Base-by-base conservation (phyloP, 1,140 invertebrate genomes). In the Whitmania pigra region DNA sequence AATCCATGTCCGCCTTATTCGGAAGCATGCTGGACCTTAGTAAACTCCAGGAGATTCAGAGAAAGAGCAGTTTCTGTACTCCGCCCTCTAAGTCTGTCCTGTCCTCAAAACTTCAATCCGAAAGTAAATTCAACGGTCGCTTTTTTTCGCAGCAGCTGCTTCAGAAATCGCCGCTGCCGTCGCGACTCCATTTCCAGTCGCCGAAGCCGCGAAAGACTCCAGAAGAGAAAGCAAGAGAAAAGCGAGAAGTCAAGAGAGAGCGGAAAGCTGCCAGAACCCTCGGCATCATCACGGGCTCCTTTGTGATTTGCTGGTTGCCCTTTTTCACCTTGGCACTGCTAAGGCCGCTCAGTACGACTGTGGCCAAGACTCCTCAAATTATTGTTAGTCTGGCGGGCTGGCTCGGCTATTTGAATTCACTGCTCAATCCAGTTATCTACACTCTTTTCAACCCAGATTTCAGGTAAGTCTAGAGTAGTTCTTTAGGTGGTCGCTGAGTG, bases 371-470 rank as follows among this genome's bases (percentile, higher is more conserved):
- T 49, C 84, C 83, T 3, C 53, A 69, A 20, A 78, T 78, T 69
- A 68, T 84, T 31, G 75, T 78, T 15, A 74, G 71, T 40, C 27
- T 74, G 36, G 76, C 78, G 67, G 77, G 79, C 80, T 98, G 94
- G 94, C 84, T 98, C 7, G 94, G 94, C 0, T 89, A 93, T 0
- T 92, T 93, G 29, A 97, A 97, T 80, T 94, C 92, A 40, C 94
- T 93, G 84, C 92, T 98, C 76, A 98, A 99, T 83, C 95, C 95
- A 0, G 90, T 97, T 70, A 87, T 99, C n/a, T 98, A 98, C 81
- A 92, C 94, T 0, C 93, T 93, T 80, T 95, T 97, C 83, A 96
- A 96, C 82, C 69, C 69, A 15, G 69, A 70, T 53, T 70, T 70
- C 20, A 70, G 69, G 69, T 70, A 13, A 49, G 43, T 49, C 43